Base-by-base conservation (phyloP, 2,888 invertebrate species). In the Sminthurides aquaticus region DNA sequence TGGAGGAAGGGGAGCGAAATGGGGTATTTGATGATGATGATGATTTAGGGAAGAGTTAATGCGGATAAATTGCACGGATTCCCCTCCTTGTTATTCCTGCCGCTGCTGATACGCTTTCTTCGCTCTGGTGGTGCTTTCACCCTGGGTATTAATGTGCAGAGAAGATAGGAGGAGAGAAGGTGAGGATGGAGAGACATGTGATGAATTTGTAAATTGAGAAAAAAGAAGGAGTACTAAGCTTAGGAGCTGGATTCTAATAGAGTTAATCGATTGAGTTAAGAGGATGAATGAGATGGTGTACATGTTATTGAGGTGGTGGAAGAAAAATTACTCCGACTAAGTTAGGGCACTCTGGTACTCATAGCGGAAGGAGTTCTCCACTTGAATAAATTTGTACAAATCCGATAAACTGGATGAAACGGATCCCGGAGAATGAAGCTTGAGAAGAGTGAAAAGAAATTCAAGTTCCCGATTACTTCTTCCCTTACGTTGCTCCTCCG, bases 341-440 rank as follows among this genome's bases (percentile, higher is more conserved):
- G 43, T 15, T 34, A 15, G 8, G 15, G 43, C 15, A 34, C 15
- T 34, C 43, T 11, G 5, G 8, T 15, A 34, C 15, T 34, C 43
- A 15, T 15, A 34, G 43, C 43, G 43, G 43, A 5, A 52, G 52
- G 52, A 52, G 52, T 15, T 52, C 22, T 22, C 3, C 52, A 52
- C 52, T 52, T 52, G 52, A 52, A 52, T 52, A 52, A 52, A 52
- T 52, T 52, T 52, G 52, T 52, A 52, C 52, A 52, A 52, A 52
- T 52, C 52, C 52, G 52, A 52, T 52, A 15, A 52, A 52, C 52
- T 52, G 5, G 8, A 52, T 8, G 5, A 52, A 52, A 52, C 20
- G 20, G 43, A 8, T 43, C 18, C 43, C n/a, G n/a, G n/a, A n/a
- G n/a, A n/a, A n/a, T n/a, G n/a, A n/a, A n/a, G n/a, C n/a, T n/a